Conservation (phyloP, 2,888 invertebrate genomes). For the Margaritifera margaritifera region DNA sequence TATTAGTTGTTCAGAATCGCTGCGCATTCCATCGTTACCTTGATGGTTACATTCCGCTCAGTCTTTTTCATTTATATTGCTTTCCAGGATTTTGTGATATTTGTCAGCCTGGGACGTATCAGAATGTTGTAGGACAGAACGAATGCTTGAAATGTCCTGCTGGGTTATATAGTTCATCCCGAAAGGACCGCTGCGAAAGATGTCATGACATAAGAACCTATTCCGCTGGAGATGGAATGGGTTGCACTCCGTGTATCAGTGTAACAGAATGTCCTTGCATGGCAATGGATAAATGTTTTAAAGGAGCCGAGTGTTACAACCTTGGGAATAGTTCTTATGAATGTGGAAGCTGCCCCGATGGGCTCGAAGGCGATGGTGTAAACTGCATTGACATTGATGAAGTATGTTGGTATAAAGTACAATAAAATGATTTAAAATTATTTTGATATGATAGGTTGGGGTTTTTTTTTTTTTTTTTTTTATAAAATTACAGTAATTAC, state of each 20-base stretch:
- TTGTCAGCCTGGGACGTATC: slow-evolving; percentile 58
- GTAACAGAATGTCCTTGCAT: slow-evolving; percentile 55
- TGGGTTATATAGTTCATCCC: slow-evolving; percentile 52
- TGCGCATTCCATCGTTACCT: too few relatives aligned
- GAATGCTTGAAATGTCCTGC: slow-evolving; percentile 51
- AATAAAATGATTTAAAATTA: too few relatives aligned
- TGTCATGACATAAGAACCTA: slow-evolving; percentile 48
- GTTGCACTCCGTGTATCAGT: slow-evolving; percentile 45
- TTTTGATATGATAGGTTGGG: too few relatives aligned
- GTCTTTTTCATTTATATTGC: too few relatives aligned
- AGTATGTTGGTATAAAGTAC: slow-evolving; percentile 30
- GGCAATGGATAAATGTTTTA: slow-evolving; percentile 42
- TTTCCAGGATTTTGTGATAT: slow-evolving; percentile 51
- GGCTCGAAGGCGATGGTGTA: slow-evolving; percentile 56
- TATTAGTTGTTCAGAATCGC: too few relatives aligned
- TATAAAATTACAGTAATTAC: too few relatives aligned
- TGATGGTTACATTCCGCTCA: too few relatives aligned
- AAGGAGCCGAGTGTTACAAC: slow-evolving; percentile 49
- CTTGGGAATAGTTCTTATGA: slow-evolving; percentile 32
- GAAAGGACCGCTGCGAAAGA: slow-evolving; percentile 53
- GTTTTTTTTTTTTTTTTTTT: too few relatives aligned
- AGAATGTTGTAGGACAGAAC: slow-evolving; percentile 47
- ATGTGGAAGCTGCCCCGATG: slow-evolving; percentile 58
- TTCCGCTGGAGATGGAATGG: slow-evolving; percentile 44
- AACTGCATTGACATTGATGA: slow-evolving; percentile 64